Conservation (phyloP, 1,140 invertebrate genomes). For the Drosophila lacertosa region DNA sequence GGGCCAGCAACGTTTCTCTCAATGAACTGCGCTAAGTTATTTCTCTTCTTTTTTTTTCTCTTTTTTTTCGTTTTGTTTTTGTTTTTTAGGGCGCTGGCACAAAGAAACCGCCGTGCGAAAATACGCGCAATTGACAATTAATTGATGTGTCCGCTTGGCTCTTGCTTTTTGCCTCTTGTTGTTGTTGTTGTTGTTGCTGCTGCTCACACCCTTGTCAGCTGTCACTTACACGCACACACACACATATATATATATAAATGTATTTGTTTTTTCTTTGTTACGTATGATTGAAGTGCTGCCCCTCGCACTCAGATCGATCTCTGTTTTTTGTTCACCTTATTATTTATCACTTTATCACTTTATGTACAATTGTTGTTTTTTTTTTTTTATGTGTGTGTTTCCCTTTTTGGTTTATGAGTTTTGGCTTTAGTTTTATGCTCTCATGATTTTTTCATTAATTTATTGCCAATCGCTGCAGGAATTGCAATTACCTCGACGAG, state of each 20-base stretch:
- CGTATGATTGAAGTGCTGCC: constrained; percentile 62
- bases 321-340: constrained; percentile 51
- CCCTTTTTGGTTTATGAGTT: constrained; percentile 40
- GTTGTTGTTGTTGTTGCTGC: constrained; percentile 35
- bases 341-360: constrained; percentile 81
- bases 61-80: constrained; percentile 11
- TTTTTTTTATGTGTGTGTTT: constrained; percentile 41
- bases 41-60: constrained; percentile 2
- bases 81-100: constrained; percentile 39
- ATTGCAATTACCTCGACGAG: constrained; percentile 50
- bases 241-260: constrained; percentile 17
- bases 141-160: constrained; percentile 78
- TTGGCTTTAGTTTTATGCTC: constrained; percentile 66
- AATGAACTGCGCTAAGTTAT: constrained; percentile 62
- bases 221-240: constrained; percentile 56
- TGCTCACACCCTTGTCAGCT: constrained; percentile 81
- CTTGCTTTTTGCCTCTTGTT: constrained; percentile 29
- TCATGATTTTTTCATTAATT: constrained; percentile 79
- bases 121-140: constrained; percentile 82
- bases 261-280: constrained; percentile 27
- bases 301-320: constrained; percentile 42
- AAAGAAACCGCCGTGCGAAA: constrained; percentile 80
- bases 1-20: constrained; percentile 37
- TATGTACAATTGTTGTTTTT: constrained; percentile 62
- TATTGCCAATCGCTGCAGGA: constrained; percentile 47